Percentiles rank a stretch among this genome's conserved stretches.
Conservation (phyloP, 2,113 vertebrate genomes). For the Rhabdomys dilectus region DNA sequence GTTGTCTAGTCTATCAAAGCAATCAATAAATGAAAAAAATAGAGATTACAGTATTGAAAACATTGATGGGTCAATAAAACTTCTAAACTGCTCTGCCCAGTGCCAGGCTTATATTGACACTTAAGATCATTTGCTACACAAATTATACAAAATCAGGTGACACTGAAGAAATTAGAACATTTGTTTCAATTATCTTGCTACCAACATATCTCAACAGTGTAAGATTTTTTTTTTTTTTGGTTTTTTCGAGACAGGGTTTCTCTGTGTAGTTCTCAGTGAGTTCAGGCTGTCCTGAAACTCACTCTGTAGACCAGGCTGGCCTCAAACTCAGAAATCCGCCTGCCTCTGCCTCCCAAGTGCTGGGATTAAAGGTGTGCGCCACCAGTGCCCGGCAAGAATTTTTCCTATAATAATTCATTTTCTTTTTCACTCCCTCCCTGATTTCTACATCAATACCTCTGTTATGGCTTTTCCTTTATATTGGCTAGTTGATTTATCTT, state of each 20-base stretch:
- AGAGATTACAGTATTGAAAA: background rate
- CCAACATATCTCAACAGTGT: constrained; percentile 19
- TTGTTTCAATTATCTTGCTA: constrained; percentile 21
- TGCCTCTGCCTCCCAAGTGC: too few relatives aligned
- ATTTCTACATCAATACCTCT: background rate
- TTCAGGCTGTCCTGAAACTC: too few relatives aligned
- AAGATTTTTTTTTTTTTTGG: too few relatives aligned
- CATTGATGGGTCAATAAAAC: background rate
- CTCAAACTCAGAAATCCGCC: too few relatives aligned
- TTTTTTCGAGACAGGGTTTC: too few relatives aligned
- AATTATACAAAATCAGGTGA: constrained; percentile 16
- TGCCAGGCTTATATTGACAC: background rate
- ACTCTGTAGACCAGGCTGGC: too few relatives aligned
- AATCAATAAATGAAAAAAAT: background rate
- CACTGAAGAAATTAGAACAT: background rate
- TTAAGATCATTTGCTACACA: constrained; percentile 23
- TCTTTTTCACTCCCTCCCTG: background rate
- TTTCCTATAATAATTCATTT: background rate
- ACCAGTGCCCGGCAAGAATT: too few relatives aligned
- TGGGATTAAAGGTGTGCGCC: too few relatives aligned
- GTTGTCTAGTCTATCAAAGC: background rate
- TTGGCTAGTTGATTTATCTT: background rate
- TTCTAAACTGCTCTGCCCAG: background rate
- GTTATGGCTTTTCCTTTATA: background rate
- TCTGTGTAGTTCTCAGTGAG: too few relatives aligned